Evolutionary conservation across 2,888 invertebrate species (phyloP).

Genomic region (Pollenia griseotomentosa): DNA sequence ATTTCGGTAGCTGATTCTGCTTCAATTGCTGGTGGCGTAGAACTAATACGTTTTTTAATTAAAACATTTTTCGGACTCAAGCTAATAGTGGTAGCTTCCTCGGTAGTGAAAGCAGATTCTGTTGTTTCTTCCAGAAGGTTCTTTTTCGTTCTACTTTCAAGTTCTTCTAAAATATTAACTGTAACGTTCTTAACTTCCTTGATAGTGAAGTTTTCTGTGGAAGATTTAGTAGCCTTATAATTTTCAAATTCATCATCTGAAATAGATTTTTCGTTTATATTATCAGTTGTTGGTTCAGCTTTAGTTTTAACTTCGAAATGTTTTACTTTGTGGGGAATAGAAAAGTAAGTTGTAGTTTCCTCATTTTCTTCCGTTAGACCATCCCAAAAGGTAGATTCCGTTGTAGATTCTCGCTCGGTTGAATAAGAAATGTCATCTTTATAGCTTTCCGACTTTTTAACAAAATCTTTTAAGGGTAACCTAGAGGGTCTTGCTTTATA

Average conservation of each 20-base stretch:
- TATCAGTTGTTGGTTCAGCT: too few species aligned
- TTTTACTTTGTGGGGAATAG: slow-evolving; percentile 67
- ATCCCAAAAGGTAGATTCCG: background rate
- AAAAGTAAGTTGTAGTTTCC: background rate
- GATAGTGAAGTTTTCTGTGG: too few species aligned
- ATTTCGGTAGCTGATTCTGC: slow-evolving; percentile 25
- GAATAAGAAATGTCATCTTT: background rate
- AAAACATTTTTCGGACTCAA: background rate
- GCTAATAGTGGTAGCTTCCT: slow-evolving; percentile 5
- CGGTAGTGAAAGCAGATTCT: background rate
- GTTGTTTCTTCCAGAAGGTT: background rate
- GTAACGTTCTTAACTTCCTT: too few species aligned
- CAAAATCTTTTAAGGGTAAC: background rate
- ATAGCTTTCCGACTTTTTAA: background rate
- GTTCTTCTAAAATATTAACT: background rate
- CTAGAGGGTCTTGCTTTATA: background rate
- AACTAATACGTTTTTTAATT: background rate
- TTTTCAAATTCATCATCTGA: too few species aligned
- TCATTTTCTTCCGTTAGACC: background rate
- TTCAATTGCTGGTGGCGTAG: background rate
- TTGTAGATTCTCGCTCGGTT: background rate
- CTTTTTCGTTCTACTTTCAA: background rate
- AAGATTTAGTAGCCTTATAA: too few species aligned
- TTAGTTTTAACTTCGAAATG: slow-evolving; percentile 19
- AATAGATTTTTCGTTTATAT: too few species aligned